These are phyloP conservation scores for Ischnus inquisitorius DNA, from an alignment of 2,888 invertebrate species.

Conservation along the genomic window DNA sequence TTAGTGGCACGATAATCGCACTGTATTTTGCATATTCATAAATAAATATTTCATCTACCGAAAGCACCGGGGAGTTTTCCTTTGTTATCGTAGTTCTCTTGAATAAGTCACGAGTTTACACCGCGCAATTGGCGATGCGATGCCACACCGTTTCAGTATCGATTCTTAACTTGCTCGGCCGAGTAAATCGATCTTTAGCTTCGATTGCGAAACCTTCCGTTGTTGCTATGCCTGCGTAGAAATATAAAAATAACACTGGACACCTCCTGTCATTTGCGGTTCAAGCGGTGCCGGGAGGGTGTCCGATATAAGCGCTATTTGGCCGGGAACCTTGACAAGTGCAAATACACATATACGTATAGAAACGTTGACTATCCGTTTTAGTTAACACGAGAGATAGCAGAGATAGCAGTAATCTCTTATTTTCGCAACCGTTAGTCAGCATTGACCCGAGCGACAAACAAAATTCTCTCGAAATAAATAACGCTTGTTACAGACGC, in stretches of 20 bases:
- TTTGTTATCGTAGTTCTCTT: neutral
- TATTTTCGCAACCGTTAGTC: neutral
- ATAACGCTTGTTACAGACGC: neutral
- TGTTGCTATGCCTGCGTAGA: slow-evolving; percentile 40
- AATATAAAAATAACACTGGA: slow-evolving; percentile 26
- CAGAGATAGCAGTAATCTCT: neutral
- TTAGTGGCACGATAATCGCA: neutral
- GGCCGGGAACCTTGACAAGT: slow-evolving; percentile 35
- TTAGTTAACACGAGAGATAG: neutral
- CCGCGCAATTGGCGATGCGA: neutral
- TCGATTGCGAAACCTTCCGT: slow-evolving; percentile 38
- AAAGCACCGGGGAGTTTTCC: neutral
- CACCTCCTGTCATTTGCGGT: slow-evolving; percentile 54
- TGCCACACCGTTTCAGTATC: slow-evolving; percentile 12
- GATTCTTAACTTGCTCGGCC: slow-evolving; percentile 32
- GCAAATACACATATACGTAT: neutral
- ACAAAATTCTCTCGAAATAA: slow-evolving; percentile 1
- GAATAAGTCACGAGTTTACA: neutral
- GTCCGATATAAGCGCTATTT: slow-evolving; percentile 32
- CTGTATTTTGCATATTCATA: slow-evolving; percentile 58
- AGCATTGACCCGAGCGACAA: neutral
- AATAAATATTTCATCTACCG: slow-evolving; percentile 54
- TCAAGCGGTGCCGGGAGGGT: slow-evolving; percentile 5
- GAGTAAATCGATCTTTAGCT: slow-evolving; percentile 49
- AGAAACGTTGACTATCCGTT: neutral